phyloP scores from a whole-genome alignment of 2,113 vertebrate genomes.

The Lontra canadensis region DNA sequence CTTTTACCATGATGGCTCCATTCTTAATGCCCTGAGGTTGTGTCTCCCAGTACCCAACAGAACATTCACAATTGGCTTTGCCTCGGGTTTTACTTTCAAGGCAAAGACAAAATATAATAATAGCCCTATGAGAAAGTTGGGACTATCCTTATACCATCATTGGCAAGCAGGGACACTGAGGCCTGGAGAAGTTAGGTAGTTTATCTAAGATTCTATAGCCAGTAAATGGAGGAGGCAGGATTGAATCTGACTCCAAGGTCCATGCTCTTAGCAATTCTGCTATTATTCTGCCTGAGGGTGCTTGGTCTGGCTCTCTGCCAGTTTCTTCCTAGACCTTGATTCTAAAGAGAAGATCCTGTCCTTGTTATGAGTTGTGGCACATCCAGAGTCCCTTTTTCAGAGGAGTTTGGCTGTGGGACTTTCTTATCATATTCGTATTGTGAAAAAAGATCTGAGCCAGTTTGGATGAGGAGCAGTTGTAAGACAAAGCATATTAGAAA shows the following conservation, averaged over 20 bases:
- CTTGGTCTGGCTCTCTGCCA: background rate
- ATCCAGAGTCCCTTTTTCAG: background rate
- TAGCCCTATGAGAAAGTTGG: background rate
- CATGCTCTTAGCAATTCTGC: background rate
- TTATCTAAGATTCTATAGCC: background rate
- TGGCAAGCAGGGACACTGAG: conserved; percentile 22
- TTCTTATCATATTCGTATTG: background rate
- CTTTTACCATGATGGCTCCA: background rate
- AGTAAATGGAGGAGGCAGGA: background rate
- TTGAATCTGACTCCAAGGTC: background rate
- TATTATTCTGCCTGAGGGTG: background rate
- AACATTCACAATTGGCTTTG: background rate
- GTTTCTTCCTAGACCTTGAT: background rate
- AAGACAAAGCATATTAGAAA: conserved; percentile 34
- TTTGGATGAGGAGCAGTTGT: background rate
- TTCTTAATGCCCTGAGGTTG: background rate
- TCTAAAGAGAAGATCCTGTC: background rate
- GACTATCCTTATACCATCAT: background rate
- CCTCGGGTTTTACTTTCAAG: background rate
- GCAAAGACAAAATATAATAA: background rate
- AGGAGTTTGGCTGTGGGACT: background rate
- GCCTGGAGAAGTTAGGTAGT: background rate
- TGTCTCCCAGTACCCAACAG: background rate
- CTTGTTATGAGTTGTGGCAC: background rate
- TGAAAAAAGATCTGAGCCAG: background rate